phyloP scores from a whole-genome alignment of 2,797 vertebrate species.

The Micromesistius poutassou region DNA sequence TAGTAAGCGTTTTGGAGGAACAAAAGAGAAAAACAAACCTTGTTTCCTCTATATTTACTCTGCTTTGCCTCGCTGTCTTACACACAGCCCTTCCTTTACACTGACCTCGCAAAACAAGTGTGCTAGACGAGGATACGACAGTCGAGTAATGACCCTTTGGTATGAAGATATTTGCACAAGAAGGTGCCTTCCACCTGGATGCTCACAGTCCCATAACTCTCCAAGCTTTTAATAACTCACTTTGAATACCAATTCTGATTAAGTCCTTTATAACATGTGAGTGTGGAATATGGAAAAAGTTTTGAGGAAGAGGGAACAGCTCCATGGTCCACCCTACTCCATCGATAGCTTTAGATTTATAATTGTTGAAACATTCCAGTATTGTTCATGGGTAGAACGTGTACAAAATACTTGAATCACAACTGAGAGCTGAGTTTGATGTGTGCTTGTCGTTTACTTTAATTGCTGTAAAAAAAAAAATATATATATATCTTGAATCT shows the following conservation, averaged over 20 bases:
- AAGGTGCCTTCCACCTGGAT: slow-evolving; percentile 2
- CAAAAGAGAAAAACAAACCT: neutral
- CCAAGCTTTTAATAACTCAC: too few relatives aligned
- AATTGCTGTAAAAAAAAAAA: too few relatives aligned
- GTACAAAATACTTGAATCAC: neutral
- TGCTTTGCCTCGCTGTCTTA: slow-evolving; percentile 2
- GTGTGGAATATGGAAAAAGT: neutral
- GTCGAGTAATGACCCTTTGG: slow-evolving; percentile 32
- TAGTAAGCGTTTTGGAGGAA: neutral
- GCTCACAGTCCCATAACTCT: too few relatives aligned
- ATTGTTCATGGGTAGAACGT: neutral
- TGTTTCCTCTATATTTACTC: slow-evolving; percentile 25
- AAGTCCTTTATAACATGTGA: too few relatives aligned
- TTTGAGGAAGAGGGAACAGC: neutral
- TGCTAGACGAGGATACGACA: slow-evolving; percentile 35
- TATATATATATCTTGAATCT: too few relatives aligned
- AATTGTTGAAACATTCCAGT: neutral
- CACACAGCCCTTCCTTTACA: slow-evolving; percentile 18
- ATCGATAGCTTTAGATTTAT: neutral
- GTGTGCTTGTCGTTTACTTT: neutral
- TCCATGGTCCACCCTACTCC: neutral
- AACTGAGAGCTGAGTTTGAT: too few relatives aligned
- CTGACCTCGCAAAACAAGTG: slow-evolving; percentile 22
- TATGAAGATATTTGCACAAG: slow-evolving; percentile 29
- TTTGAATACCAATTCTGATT: too few relatives aligned